Evolutionary conservation across 2,797 vertebrate species (phyloP).

Genomic region (Tarsius wallacei): DNA sequence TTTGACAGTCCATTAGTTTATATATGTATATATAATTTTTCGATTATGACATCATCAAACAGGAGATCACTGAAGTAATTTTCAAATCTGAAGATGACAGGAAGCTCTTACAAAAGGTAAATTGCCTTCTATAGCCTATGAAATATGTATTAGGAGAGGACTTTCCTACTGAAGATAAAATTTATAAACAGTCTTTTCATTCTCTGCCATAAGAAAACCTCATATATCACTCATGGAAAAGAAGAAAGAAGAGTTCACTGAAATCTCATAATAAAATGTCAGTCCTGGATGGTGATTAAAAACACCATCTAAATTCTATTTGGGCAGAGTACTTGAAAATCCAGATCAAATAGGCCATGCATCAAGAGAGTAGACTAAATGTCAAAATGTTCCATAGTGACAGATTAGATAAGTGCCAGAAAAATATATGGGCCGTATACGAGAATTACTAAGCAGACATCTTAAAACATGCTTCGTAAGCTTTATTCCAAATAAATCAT

Average conservation of each 20-base stretch:
- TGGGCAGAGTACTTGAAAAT: constrained; percentile 15
- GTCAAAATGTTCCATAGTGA: constrained; percentile 37
- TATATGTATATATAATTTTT: background rate
- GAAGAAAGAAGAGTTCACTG: constrained; percentile 18
- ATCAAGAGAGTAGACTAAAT: constrained; percentile 55
- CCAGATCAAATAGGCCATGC: constrained; percentile 48
- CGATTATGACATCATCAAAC: constrained; percentile 35
- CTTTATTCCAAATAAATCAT: background rate
- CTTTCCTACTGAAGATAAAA: background rate
- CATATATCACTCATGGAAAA: constrained; percentile 63
- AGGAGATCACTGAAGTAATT: constrained; percentile 60
- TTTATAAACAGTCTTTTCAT: constrained; percentile 50
- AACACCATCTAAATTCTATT: constrained; percentile 62
- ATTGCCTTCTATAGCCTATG: background rate
- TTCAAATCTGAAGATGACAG: constrained; percentile 56
- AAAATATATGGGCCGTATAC: background rate
- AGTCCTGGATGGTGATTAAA: constrained; percentile 46
- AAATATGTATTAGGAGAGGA: constrained; percentile 54
- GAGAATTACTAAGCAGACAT: background rate
- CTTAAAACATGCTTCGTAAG: background rate
- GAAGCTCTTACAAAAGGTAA: background rate
- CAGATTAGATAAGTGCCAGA: background rate
- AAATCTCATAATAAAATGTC: constrained; percentile 61
- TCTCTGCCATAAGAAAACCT: constrained; percentile 66
- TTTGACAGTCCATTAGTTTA: background rate